A percentile compares a stretch with the other conserved stretches of the same genome.
Conservation (phyloP, 2,888 invertebrate species). For the Tenthredo amoena region DNA sequence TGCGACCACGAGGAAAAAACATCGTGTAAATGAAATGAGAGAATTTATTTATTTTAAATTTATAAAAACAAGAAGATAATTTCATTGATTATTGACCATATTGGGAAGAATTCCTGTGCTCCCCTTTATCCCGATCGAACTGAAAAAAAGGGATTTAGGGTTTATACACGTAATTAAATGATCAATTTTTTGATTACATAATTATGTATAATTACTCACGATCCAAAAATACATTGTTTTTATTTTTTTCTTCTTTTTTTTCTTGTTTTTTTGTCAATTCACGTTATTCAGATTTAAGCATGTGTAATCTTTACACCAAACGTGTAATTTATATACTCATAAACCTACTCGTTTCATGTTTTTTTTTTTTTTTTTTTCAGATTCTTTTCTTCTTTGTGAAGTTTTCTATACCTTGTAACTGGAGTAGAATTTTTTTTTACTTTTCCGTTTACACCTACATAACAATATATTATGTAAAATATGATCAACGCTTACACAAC, state of each 20-base stretch:
- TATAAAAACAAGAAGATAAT: no score
- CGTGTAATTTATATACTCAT: background rate
- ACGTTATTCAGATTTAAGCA: background rate
- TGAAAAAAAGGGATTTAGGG: background rate
- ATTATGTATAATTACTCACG: constrained; percentile 16
- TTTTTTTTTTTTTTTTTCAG: background rate
- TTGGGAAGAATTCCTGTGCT: background rate
- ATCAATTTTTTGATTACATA: constrained; percentile 6
- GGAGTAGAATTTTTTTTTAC: background rate
- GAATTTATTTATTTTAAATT: no score
- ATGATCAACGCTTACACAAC: background rate
- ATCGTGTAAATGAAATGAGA: no score
- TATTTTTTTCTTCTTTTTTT: background rate
- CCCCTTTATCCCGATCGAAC: no score
- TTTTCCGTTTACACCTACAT: constrained; percentile 38
- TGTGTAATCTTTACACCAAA: background rate
- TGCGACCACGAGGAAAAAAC: no score
- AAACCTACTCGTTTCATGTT: background rate
- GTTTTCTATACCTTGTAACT: background rate
- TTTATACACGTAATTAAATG: background rate
- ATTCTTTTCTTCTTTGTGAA: background rate
- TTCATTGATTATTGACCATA: no score
- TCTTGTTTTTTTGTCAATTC: background rate
- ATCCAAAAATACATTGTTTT: constrained; percentile 29
- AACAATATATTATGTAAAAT: constrained; percentile 23